These are phyloP conservation scores for Gerris lacustris DNA, from an alignment of 2,888 invertebrate genomes.

Conservation along the genomic window DNA sequence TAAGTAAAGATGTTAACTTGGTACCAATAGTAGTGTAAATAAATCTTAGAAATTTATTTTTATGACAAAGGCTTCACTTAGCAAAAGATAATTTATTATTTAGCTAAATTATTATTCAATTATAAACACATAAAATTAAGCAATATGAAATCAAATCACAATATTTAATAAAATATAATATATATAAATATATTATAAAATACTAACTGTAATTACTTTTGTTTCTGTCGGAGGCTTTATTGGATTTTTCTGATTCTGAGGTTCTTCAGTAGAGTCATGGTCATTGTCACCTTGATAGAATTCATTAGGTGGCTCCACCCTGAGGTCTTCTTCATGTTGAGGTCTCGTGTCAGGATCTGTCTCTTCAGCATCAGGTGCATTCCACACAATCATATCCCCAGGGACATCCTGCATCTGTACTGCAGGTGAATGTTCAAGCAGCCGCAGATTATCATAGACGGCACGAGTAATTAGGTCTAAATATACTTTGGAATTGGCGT, in stretches of 20 bases:
- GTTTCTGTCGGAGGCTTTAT: too few relatives aligned
- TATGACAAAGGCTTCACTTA: too few relatives aligned
- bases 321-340: slow-evolving; percentile 66
- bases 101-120: too few relatives aligned
- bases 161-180: too few relatives aligned
- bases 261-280: slow-evolving; percentile 46
- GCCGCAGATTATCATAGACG: slow-evolving; percentile 83
- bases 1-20: too few relatives aligned
- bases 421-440: slow-evolving; percentile 84
- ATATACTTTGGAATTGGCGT: slow-evolving; percentile 91
- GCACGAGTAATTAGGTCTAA: slow-evolving; percentile 76
- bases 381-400: slow-evolving; percentile 38
- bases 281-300: slow-evolving; percentile 85
- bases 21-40: too few relatives aligned
- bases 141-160: too few relatives aligned
- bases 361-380: slow-evolving; percentile 26
- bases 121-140: too few relatives aligned
- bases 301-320: slow-evolving; percentile 73
- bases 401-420: slow-evolving; percentile 97
- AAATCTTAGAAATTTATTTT: too few relatives aligned
- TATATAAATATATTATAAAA: too few relatives aligned
- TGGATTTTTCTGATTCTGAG: neutral
- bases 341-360: slow-evolving; percentile 66
- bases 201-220: too few relatives aligned
- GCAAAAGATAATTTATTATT: too few relatives aligned